phyloP scores from a whole-genome alignment of 2,113 vertebrate genomes.

The Pipa parva region DNA sequence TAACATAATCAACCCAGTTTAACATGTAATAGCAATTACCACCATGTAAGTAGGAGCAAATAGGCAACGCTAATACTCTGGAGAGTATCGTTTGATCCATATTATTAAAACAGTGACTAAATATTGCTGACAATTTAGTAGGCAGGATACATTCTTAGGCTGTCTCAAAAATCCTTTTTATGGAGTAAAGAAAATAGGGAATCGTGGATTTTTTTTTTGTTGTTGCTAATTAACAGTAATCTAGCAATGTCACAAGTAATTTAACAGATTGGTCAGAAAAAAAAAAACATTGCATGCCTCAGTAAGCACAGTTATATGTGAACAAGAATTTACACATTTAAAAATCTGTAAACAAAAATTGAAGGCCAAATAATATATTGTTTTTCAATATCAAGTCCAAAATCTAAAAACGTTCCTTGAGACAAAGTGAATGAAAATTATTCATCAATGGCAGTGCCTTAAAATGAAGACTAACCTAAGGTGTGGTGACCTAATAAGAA shows the following conservation, averaged over 20 bases:
- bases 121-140: background rate
- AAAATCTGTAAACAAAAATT: background rate
- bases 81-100: constrained; percentile 21
- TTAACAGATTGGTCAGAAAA: constrained; percentile 36
- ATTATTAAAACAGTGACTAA: constrained; percentile 31
- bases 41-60: constrained; percentile 14
- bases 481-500: too few relatives aligned
- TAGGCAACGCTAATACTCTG: constrained; percentile 23
- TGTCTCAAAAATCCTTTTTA: constrained; percentile 18
- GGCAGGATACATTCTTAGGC: constrained; percentile 18
- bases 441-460: too few relatives aligned
- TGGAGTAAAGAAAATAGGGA: constrained; percentile 16
- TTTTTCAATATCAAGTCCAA: too few relatives aligned
- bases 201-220: background rate
- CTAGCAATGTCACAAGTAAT: constrained; percentile 18
- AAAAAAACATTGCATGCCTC: constrained; percentile 13
- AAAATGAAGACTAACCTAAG: too few relatives aligned
- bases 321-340: background rate
- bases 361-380: background rate
- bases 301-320: constrained; percentile 8
- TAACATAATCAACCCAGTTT: constrained; percentile 27
- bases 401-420: too few relatives aligned
- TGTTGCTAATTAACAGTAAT: constrained; percentile 29
- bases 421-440: too few relatives aligned
- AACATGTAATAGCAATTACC: constrained; percentile 35